phyloP scores from a whole-genome alignment of 2,113 vertebrate genomes.

The Ammodytes dubius region DNA sequence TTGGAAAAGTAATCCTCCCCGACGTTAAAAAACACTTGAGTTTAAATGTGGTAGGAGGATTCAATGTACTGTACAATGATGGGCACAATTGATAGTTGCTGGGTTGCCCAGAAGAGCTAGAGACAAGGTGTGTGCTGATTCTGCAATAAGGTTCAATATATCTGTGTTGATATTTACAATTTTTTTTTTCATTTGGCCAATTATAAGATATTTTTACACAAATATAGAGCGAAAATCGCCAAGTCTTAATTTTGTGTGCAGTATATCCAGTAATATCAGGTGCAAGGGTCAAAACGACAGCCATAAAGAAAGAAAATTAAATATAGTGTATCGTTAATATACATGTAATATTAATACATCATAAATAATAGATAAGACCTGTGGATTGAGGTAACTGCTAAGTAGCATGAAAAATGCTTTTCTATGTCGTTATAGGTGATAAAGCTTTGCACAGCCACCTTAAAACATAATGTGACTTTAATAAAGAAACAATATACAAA shows the following conservation, averaged over 20 bases:
- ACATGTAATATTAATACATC: slow-evolving; percentile 30
- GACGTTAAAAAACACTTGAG: slow-evolving; percentile 13
- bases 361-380: slow-evolving; percentile 37
- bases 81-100: neutral
- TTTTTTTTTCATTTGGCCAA: neutral
- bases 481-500: slow-evolving; percentile 6
- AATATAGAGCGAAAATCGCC: neutral
- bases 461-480: neutral
- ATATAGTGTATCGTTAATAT: slow-evolving; percentile 20
- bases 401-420: neutral
- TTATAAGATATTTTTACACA: neutral
- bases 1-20: slow-evolving; percentile 16
- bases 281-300: slow-evolving; percentile 16
- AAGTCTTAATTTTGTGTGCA: neutral
- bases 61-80: slow-evolving; percentile 32
- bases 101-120: neutral
- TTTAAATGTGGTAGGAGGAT: slow-evolving; percentile 19
- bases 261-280: neutral
- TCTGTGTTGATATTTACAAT: neutral
- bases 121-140: neutral
- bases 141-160: neutral
- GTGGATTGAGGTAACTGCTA: slow-evolving; percentile 3
- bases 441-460: neutral
- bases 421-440: neutral
- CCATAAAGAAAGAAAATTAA: neutral